These are phyloP conservation scores for Arrhamphus sclerolepis DNA, from an alignment of 2,797 vertebrate genomes.

Conservation along the genomic window DNA sequence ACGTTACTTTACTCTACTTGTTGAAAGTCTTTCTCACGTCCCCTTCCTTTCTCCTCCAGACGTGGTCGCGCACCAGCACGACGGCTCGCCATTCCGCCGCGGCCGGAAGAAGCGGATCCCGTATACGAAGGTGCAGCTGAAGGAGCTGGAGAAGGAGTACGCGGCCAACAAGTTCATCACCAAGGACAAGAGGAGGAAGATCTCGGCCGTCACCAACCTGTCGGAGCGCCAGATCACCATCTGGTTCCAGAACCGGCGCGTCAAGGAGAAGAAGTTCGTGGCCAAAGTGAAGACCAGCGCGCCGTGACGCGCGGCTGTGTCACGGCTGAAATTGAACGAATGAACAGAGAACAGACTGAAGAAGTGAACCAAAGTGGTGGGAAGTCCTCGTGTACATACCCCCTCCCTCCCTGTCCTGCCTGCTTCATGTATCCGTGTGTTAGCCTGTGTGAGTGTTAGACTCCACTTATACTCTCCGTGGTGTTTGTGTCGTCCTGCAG, in stretches of 20 bases:
- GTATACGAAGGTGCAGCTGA: conserved; percentile 85
- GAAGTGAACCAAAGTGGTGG: too few relatives aligned
- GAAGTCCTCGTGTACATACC: too few relatives aligned
- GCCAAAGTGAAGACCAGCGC: conserved; percentile 82
- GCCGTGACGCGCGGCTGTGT: conserved; percentile 52
- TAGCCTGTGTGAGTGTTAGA: too few relatives aligned
- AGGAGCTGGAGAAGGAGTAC: conserved; percentile 86
- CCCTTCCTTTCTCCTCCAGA: conserved; percentile 62
- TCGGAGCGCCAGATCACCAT: conserved; percentile 87
- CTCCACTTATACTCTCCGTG: too few relatives aligned
- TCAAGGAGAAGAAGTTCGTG: conserved; percentile 87
- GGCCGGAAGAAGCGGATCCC: conserved; percentile 86
- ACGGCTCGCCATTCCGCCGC: conserved; percentile 82
- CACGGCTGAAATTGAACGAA: background rate
- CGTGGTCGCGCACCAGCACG: conserved; percentile 84
- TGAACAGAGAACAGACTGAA: background rate
- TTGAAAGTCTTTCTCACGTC: too few relatives aligned
- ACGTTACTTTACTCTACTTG: too few relatives aligned
- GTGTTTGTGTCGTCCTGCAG: too few relatives aligned
- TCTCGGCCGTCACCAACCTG: conserved; percentile 82
- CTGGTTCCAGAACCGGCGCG: conserved; percentile 87
- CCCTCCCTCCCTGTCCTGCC: too few relatives aligned
- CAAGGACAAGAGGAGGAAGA: conserved; percentile 87
- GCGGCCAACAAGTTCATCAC: conserved; percentile 87
- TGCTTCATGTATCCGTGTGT: too few relatives aligned